Percentiles rank a stretch among this genome's conserved stretches.
Conservation (phyloP, 1,140 invertebrate species). For the Theocolax elegans region DNA sequence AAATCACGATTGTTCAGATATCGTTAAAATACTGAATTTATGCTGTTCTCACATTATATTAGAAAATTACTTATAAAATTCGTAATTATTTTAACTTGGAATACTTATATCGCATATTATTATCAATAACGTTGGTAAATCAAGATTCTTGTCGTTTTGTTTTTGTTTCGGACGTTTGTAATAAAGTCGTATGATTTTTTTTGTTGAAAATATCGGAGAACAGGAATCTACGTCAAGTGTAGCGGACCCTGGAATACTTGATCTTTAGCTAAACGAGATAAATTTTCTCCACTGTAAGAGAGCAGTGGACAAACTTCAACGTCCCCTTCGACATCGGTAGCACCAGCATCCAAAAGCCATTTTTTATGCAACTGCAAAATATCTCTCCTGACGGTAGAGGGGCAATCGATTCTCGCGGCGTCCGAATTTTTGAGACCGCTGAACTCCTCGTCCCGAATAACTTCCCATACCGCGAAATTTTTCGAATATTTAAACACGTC, state of each 20-base stretch:
- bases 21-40: too few species aligned
- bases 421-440: slow-evolving; percentile 97
- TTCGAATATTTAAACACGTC: slow-evolving; percentile 96
- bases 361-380: slow-evolving; percentile 84
- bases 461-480: slow-evolving; percentile 94
- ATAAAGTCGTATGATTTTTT: too few species aligned
- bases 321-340: slow-evolving; percentile 73
- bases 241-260: slow-evolving; percentile 77
- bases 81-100: too few species aligned
- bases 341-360: slow-evolving; percentile 88
- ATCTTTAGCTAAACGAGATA: slow-evolving; percentile 74
- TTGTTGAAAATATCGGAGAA: too few species aligned
- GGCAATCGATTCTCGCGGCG: slow-evolving; percentile 82
- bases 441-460: slow-evolving; percentile 92
- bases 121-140: too few species aligned
- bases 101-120: too few species aligned
- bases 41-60: too few species aligned
- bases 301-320: slow-evolving; percentile 93
- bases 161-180: too few species aligned
- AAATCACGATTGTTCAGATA: too few species aligned
- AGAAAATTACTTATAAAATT: too few species aligned
- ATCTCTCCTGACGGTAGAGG: slow-evolving; percentile 84
- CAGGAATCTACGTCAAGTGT: slow-evolving; percentile 37
- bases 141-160: too few species aligned
- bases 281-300: slow-evolving; percentile 90